Evolutionary conservation across 2,888 invertebrate species (phyloP).

Genomic region (Drosophila parthenogenetica): DNA sequence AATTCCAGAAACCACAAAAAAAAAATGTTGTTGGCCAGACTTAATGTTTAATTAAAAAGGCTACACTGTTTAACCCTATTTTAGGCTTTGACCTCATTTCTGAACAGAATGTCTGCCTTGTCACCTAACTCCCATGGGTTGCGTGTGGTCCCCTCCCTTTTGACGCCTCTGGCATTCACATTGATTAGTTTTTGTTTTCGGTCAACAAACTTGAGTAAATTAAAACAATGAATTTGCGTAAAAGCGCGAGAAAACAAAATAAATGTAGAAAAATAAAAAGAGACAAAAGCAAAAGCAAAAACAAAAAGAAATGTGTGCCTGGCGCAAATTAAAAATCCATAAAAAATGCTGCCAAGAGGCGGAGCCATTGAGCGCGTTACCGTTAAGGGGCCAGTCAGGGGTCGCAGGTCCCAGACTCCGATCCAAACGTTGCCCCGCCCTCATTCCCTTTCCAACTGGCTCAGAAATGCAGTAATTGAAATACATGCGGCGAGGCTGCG

Average conservation of each 20-base stretch:
- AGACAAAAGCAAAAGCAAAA: not conserved
- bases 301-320: slow-evolving; percentile 31
- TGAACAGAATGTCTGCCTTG: slow-evolving; percentile 41
- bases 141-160: not conserved
- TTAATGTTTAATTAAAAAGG: slow-evolving; percentile 73
- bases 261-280: slow-evolving; percentile 6
- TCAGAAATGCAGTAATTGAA: slow-evolving; percentile 78
- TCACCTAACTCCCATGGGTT: slow-evolving; percentile 41
- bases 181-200: slow-evolving; percentile 78
- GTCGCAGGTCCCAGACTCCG: not conserved
- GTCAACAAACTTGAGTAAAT: slow-evolving; percentile 78
- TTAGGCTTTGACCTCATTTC: slow-evolving; percentile 60
- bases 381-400: slow-evolving; percentile 8
- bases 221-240: slow-evolving; percentile 79
- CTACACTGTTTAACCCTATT: slow-evolving; percentile 59
- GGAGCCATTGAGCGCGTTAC: slow-evolving; percentile 38
- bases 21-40: slow-evolving; percentile 36
- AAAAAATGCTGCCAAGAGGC: slow-evolving; percentile 33
- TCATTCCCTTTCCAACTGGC: slow-evolving; percentile 27
- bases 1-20: slow-evolving; percentile 45
- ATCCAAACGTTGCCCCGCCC: not conserved
- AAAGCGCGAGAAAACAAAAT: slow-evolving; percentile 57
- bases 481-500: slow-evolving; percentile 72
- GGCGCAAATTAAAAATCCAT: slow-evolving; percentile 73
- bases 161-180: slow-evolving; percentile 31